Evolutionary conservation across 2,113 vertebrate genomes (phyloP).

Genomic region (Pangasianodon hypophthalmus): DNA sequence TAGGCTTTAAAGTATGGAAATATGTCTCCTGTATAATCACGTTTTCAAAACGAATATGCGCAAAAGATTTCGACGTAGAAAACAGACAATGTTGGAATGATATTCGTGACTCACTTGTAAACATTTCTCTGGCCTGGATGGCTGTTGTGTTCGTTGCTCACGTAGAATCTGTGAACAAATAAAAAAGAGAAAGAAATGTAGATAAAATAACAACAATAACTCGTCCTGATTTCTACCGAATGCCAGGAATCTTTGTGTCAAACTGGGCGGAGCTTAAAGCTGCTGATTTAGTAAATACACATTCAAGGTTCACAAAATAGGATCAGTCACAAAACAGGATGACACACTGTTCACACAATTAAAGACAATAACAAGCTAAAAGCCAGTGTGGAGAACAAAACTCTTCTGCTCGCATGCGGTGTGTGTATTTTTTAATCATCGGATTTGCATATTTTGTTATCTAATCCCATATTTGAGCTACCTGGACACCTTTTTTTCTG

Average conservation of each 20-base stretch:
- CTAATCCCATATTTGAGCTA: too few relatives aligned
- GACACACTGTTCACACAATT: too few relatives aligned
- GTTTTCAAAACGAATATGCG: background rate
- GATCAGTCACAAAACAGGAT: background rate
- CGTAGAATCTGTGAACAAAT: slow-evolving; percentile 81
- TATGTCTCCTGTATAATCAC: background rate
- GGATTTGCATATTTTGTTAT: too few relatives aligned
- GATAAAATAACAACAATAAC: too few relatives aligned
- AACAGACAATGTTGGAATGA: background rate
- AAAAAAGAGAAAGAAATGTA: background rate
- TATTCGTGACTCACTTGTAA: slow-evolving; percentile 80
- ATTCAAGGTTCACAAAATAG: background rate
- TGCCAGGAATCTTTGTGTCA: too few relatives aligned
- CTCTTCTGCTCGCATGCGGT: background rate
- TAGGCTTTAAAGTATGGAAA: background rate
- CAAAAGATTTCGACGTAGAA: background rate
- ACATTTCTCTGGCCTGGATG: slow-evolving; percentile 89
- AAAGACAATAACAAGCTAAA: background rate
- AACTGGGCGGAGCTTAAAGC: background rate
- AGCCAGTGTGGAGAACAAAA: background rate
- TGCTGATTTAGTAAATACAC: background rate
- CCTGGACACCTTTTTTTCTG: too few relatives aligned
- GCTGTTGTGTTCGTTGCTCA: slow-evolving; percentile 80
- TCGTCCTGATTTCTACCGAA: background rate
- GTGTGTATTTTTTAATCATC: too few relatives aligned